A percentile compares a stretch with the other conserved stretches of the same genome.
Evolutionary conservation across 2,888 invertebrate species (phyloP).

Genomic region (Leucophora obtusa): DNA sequence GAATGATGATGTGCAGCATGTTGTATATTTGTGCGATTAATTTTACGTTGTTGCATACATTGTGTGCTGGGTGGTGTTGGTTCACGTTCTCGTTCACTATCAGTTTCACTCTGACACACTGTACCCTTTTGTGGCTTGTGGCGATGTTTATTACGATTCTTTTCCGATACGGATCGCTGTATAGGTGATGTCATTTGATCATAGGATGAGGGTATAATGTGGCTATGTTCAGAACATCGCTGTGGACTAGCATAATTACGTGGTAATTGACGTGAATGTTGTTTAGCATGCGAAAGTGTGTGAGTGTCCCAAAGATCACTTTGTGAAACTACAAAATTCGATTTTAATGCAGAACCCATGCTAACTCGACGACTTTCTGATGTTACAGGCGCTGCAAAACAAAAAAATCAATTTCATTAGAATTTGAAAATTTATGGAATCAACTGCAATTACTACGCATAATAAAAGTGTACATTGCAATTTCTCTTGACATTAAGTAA

Average conservation of each 20-base stretch:
- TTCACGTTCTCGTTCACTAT: constrained; percentile 79
- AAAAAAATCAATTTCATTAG: too few relatives aligned
- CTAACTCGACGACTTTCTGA: constrained; percentile 76
- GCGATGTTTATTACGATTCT: constrained; percentile 81
- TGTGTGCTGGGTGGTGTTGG: constrained; percentile 74
- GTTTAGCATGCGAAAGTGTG: constrained; percentile 81
- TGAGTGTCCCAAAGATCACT: constrained; percentile 85
- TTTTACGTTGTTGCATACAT: constrained; percentile 73
- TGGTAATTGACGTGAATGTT: constrained; percentile 78
- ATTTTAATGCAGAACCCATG: constrained; percentile 77
- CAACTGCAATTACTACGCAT: too few relatives aligned
- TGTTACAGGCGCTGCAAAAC: constrained; percentile 69
- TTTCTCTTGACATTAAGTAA: too few relatives aligned
- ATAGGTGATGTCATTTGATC: constrained; percentile 80
- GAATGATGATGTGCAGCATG: constrained; percentile 82
- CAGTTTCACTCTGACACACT: constrained; percentile 80
- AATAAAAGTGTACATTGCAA: too few relatives aligned
- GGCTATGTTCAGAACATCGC: constrained; percentile 78
- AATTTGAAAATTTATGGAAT: too few relatives aligned
- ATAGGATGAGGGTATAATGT: constrained; percentile 73
- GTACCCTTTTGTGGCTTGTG: constrained; percentile 80
- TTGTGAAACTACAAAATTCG: constrained; percentile 83
- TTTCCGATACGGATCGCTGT: constrained; percentile 83
- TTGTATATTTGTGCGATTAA: constrained; percentile 70
- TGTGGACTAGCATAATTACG: constrained; percentile 77